phyloP scores from a whole-genome alignment of 2,888 invertebrate genomes.

The Lapara coniferarum region DNA sequence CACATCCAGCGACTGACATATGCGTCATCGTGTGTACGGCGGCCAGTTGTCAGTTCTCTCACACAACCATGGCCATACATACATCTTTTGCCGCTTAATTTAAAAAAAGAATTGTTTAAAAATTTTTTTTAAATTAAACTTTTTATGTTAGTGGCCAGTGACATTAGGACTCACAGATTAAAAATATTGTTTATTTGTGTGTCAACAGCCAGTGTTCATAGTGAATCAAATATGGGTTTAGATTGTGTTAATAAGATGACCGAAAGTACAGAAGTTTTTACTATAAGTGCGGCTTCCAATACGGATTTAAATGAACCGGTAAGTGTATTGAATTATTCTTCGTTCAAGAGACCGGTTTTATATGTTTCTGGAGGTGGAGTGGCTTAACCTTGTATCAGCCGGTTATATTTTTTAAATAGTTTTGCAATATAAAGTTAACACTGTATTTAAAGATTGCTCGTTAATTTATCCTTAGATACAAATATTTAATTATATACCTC shows the following conservation, averaged over 20 bases:
- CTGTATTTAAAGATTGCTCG: not conserved
- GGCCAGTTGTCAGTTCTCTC: constrained; percentile 38
- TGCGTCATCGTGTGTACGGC: constrained; percentile 28
- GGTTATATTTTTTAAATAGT: not conserved
- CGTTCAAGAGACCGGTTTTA: not conserved
- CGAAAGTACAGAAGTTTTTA: constrained; percentile 71
- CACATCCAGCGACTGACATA: constrained; percentile 10
- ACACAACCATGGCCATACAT: constrained; percentile 37
- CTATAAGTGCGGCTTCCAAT: constrained; percentile 59
- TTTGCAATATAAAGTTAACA: not conserved
- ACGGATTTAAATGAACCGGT: constrained; percentile 61
- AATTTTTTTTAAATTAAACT: not conserved
- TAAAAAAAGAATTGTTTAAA: not conserved
- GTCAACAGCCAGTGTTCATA: constrained; percentile 1
- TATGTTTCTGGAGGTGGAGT: not conserved
- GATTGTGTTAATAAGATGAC: constrained; percentile 68
- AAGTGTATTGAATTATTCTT: constrained; percentile 35
- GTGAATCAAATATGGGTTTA: constrained; percentile 54
- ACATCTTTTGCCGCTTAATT: constrained; percentile 36
- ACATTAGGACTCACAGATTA: not conserved
- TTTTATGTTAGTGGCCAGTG: not conserved
- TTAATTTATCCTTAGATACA: too few relatives aligned
- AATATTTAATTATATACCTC: too few relatives aligned
- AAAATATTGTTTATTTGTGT: not conserved
- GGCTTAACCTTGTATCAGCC: not conserved